Percentiles rank a stretch among this genome's conserved stretches.
Conservation (phyloP, 1,140 invertebrate species). For the Polypedilum pembai region DNA sequence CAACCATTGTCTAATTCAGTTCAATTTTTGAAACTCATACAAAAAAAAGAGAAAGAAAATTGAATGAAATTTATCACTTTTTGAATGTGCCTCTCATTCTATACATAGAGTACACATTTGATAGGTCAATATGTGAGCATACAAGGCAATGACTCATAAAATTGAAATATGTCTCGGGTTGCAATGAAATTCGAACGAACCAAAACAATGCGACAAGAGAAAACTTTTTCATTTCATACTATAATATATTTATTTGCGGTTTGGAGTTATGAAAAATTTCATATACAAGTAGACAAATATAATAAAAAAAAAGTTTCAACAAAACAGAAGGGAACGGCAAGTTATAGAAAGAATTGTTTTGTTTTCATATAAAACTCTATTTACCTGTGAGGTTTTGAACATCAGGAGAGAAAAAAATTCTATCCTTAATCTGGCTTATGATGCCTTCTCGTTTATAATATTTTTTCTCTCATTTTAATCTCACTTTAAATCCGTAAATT, state of each 20-base stretch:
- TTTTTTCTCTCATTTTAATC: background rate
- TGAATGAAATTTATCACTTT: slow-evolving; percentile 23
- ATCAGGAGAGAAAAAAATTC: background rate
- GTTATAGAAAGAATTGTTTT: background rate
- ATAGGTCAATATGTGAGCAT: background rate
- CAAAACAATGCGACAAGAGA: background rate
- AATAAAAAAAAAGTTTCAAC: background rate
- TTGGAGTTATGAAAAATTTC: background rate
- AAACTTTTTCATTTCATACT: background rate
- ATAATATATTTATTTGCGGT: background rate
- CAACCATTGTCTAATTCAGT: too few species aligned
- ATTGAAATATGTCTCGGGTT: background rate
- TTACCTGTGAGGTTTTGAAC: background rate
- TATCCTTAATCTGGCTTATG: background rate
- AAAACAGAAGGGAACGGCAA: background rate
- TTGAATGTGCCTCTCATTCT: background rate
- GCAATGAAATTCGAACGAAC: background rate
- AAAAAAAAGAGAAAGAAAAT: background rate
- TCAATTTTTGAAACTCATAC: too few species aligned
- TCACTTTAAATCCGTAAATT: background rate
- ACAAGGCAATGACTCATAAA: background rate
- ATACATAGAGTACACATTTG: background rate
- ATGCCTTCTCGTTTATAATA: background rate
- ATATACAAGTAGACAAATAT: background rate
- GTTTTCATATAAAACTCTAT: too few species aligned